A percentile compares a stretch with the other conserved stretches of the same genome.
These are phyloP conservation scores for Dascillus cervinus DNA, from an alignment of 2,888 invertebrate genomes.

Conservation along the genomic window DNA sequence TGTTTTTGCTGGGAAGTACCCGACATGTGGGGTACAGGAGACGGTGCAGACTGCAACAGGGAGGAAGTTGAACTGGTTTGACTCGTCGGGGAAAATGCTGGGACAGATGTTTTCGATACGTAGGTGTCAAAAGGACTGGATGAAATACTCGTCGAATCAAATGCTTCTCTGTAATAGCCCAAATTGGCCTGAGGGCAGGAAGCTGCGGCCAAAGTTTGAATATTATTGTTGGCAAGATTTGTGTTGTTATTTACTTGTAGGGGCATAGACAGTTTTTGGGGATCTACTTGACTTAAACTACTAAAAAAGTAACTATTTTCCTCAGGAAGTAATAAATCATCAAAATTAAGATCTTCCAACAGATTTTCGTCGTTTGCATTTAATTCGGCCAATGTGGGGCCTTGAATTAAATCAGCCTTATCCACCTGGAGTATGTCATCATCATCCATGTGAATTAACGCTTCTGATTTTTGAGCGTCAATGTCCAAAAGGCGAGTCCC, in stretches of 20 bases:
- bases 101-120: slow-evolving; percentile 31
- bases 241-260: slow-evolving; percentile 24
- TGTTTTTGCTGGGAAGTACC: slow-evolving; percentile 32
- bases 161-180: slow-evolving; percentile 32
- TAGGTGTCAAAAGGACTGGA: slow-evolving; percentile 32
- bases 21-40: slow-evolving; percentile 31
- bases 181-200: slow-evolving; percentile 31
- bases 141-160: slow-evolving; percentile 21
- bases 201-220: slow-evolving; percentile 27
- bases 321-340: slow-evolving; percentile 70
- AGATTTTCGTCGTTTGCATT: slow-evolving; percentile 80
- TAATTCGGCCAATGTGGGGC: slow-evolving; percentile 76
- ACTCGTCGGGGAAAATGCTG: slow-evolving; percentile 60
- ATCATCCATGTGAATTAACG: slow-evolving; percentile 70
- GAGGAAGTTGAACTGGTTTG: slow-evolving; percentile 56
- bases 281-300: slow-evolving; percentile 11
- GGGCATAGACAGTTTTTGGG: slow-evolving; percentile 18
- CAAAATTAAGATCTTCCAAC: slow-evolving; percentile 77
- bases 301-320: slow-evolving; percentile 52
- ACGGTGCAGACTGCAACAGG: slow-evolving; percentile 42
- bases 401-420: slow-evolving; percentile 74
- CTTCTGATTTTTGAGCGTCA: slow-evolving; percentile 45
- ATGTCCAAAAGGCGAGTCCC: slow-evolving; percentile 34
- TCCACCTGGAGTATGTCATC: slow-evolving; percentile 87
- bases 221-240: slow-evolving; percentile 29